Conservation (phyloP, 1,140 invertebrate species). For the Drosophila nikananu region DNA sequence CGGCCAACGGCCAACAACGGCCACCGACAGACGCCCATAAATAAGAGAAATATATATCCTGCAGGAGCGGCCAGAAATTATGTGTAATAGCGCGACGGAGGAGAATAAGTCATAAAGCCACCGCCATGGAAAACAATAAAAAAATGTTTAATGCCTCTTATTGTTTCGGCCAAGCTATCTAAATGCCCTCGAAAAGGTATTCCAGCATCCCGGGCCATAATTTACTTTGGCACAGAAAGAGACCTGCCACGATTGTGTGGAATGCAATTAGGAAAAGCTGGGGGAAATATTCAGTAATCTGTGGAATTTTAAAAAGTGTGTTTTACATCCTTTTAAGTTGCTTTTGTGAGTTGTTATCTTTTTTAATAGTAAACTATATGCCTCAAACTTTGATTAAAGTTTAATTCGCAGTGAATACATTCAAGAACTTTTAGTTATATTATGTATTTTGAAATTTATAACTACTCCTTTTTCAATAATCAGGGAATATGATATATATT, state of each 20-base stretch:
- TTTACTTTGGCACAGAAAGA: constrained; percentile 11
- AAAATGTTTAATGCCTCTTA: constrained; percentile 74
- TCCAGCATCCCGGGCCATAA: constrained; percentile 34
- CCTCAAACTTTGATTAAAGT: neutral
- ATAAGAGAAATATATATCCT: constrained; percentile 58
- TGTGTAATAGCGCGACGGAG: constrained; percentile 52
- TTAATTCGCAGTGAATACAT: neutral
- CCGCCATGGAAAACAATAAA: constrained; percentile 72
- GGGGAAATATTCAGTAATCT: neutral
- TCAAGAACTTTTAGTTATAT: neutral
- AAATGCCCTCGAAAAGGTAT: constrained; percentile 64
- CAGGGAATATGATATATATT: neutral
- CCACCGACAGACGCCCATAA: constrained; percentile 62
- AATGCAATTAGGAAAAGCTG: constrained; percentile 4
- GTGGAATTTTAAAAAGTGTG: neutral
- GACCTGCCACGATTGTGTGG: constrained; percentile 6
- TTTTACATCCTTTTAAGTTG: neutral
- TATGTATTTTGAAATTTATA: no score
- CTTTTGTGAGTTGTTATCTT: neutral
- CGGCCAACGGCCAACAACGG: constrained; percentile 31
- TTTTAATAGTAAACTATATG: neutral
- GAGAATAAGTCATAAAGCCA: constrained; percentile 66
- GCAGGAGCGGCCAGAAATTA: constrained; percentile 51
- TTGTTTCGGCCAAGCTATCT: constrained; percentile 69
- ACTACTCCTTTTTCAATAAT: no score